phyloP scores from a whole-genome alignment of 2,797 vertebrate genomes.

The Coregonus sp. region DNA sequence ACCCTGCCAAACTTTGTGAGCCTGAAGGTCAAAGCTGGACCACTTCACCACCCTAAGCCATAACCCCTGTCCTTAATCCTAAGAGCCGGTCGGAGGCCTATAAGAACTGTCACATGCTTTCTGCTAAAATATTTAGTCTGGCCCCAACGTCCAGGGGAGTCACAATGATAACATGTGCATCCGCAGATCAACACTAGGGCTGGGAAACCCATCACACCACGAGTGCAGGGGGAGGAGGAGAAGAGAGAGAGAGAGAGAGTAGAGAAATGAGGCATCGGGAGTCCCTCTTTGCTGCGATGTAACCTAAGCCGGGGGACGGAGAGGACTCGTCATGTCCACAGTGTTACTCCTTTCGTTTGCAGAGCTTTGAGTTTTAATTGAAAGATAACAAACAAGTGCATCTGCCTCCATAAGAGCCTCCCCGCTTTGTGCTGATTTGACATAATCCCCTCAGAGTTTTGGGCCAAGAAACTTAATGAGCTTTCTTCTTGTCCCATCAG shows the following conservation, averaged over 20 bases:
- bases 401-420: constrained; percentile 46
- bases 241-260: background rate
- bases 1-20: constrained; percentile 6
- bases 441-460: constrained; percentile 20
- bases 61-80: constrained; percentile 35
- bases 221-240: constrained; percentile 7
- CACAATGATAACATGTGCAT: constrained; percentile 48
- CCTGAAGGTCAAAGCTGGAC: constrained; percentile 19
- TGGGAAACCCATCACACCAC: constrained; percentile 37
- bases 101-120: constrained; percentile 56
- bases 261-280: background rate
- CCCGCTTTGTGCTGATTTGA: constrained; percentile 55
- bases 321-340: constrained; percentile 13
- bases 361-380: constrained; percentile 57
- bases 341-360: constrained; percentile 19
- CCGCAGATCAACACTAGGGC: constrained; percentile 30
- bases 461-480: constrained; percentile 46
- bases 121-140: constrained; percentile 62
- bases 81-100: constrained; percentile 20
- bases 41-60: constrained; percentile 14
- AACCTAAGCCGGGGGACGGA: constrained; percentile 37
- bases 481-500: constrained; percentile 43
- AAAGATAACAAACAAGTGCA: constrained; percentile 57
- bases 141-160: constrained; percentile 48
- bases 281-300: constrained; percentile 36